phyloP scores from a whole-genome alignment of 2,113 vertebrate species.

The Rhadina sibilatrix region DNA sequence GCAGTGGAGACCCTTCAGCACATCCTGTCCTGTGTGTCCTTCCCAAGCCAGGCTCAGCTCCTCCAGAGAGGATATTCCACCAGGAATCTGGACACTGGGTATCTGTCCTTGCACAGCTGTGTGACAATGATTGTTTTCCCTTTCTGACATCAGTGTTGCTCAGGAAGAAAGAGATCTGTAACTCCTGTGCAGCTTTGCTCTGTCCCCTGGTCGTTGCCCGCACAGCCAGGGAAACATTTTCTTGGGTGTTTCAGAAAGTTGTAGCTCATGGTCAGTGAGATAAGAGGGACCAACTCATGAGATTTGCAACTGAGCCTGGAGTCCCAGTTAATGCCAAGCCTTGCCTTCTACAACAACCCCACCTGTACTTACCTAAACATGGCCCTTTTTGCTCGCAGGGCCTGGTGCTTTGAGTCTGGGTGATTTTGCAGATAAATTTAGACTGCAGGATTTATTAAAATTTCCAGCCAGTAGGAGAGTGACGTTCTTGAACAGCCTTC shows the following conservation, averaged over 20 bases:
- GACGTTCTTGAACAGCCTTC: not conserved
- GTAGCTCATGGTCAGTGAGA: not conserved
- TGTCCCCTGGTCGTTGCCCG: not conserved
- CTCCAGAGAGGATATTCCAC: not conserved
- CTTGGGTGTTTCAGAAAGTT: not conserved
- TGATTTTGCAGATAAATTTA: constrained; percentile 24
- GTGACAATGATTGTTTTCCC: not conserved
- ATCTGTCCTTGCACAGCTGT: not conserved
- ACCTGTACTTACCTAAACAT: constrained; percentile 4
- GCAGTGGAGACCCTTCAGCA: not conserved
- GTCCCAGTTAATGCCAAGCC: not conserved
- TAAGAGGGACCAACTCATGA: not conserved
- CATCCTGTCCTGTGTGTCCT: not conserved
- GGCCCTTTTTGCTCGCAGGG: not conserved
- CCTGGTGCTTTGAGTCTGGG: not conserved
- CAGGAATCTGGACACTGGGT: not conserved
- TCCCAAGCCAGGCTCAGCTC: not conserved
- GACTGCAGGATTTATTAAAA: not conserved
- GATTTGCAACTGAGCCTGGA: not conserved
- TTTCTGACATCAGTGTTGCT: not conserved
- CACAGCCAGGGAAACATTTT: not conserved
- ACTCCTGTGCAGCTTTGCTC: not conserved
- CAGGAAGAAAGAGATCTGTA: not conserved
- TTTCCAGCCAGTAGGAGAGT: not conserved
- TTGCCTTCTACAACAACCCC: not conserved